Base-by-base conservation (phyloP, 2,797 vertebrate genomes). In the Danio kyathit region DNA sequence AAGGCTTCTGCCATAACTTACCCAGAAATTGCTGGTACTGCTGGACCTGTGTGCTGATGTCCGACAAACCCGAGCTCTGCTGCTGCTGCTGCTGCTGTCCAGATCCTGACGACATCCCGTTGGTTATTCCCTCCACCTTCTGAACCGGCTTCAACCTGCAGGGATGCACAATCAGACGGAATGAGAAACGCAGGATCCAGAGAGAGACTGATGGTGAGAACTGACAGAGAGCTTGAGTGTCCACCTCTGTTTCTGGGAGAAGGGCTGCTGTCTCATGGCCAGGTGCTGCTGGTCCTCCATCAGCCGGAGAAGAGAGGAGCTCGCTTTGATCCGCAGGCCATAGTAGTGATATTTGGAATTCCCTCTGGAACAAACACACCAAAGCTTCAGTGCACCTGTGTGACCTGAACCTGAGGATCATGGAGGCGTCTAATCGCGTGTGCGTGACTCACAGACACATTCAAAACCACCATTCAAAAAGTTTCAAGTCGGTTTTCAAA, bases 301-400 rank as follows among this genome's bases (percentile, higher is more conserved):
- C 59, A 98, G 92, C 59, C 97, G 94, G 41, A 97, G 93, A 63
- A 97, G 93, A 80, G 96, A 96, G 0, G 97, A 98, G 86, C 94
- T 95, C 57, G 95, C 96, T 90, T 98, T 98, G 91, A 98, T 97
- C 84, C 97, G 95, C 86, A 98, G 93, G 21, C 96, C 97, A 0
- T 98, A 98, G 88, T 98, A 98, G 87, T 98, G 97, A 88, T 98
- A 98, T 88, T 98, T 98, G 13, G 97, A 98, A 87, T 98, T 98
- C 19, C 97, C 97, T 82, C 97, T 98, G 89, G 29, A 71, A 83
- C 56, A 76, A 11, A 64, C 57, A 54, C 44, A 71, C 48, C 44
- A 63, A 64, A 72, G 77, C 67, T 52, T 79, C 29, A 79, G 48
- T 52, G 59, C 76, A 82, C 71, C 69, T 75, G 72, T 11, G 6